phyloP scores from a whole-genome alignment of 2,113 vertebrate species.

The Apteryx owenii region DNA sequence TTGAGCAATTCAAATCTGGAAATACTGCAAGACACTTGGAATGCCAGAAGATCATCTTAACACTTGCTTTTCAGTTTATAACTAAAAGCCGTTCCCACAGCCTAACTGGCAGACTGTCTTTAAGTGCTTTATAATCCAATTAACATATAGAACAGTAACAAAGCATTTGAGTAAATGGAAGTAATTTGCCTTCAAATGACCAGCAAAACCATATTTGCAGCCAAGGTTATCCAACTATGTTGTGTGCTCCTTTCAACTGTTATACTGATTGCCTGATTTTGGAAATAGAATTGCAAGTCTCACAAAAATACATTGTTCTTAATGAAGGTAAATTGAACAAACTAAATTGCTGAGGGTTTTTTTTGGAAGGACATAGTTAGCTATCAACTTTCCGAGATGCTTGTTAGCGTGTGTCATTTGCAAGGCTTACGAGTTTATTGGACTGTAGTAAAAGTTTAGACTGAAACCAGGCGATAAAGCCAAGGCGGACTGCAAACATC shows the following conservation, averaged over 20 bases:
- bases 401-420: neutral
- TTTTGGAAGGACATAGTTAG: neutral
- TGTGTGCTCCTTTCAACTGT: neutral
- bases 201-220: neutral
- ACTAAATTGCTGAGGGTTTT: neutral
- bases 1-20: neutral
- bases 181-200: neutral
- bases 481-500: neutral
- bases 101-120: neutral
- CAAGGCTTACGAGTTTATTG: neutral
- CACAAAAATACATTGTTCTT: neutral
- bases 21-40: neutral
- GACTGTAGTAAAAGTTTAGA: neutral
- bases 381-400: neutral
- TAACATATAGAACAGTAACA: neutral
- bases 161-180: neutral
- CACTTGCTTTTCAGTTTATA: neutral
- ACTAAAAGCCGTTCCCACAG: neutral
- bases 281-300: neutral
- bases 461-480: neutral
- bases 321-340: neutral
- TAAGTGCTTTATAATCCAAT: slow-evolving; percentile 3
- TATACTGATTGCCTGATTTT: neutral
- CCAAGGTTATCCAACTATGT: neutral
- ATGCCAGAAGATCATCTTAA: neutral